phyloP scores from a whole-genome alignment of 2,888 invertebrate genomes.

The Bibio marci region DNA sequence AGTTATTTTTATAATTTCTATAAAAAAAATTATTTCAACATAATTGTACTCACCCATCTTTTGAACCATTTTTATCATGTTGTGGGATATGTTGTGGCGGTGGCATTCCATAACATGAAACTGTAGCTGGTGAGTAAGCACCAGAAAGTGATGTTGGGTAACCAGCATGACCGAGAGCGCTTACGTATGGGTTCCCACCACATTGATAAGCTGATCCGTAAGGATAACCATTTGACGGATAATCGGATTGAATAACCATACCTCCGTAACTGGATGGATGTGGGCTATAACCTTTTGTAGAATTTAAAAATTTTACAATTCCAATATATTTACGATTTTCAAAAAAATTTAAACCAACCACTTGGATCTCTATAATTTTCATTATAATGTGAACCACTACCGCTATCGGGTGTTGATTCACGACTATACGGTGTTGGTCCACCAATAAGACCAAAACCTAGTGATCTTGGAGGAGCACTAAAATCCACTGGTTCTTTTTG shows the following conservation, averaged over 20 bases:
- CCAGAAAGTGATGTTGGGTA: slow-evolving; percentile 55
- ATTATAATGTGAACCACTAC: slow-evolving; percentile 75
- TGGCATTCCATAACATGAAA: slow-evolving; percentile 74
- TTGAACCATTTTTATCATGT: slow-evolving; percentile 46
- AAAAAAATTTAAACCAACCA: slow-evolving; percentile 32
- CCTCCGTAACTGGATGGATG: slow-evolving; percentile 74
- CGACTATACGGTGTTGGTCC: slow-evolving; percentile 47
- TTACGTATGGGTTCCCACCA: slow-evolving; percentile 28
- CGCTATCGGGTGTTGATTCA: slow-evolving; percentile 78
- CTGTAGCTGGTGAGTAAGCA: slow-evolving; percentile 46
- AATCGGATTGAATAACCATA: slow-evolving; percentile 63
- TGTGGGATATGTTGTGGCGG: slow-evolving; percentile 61
- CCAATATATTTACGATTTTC: neutral
- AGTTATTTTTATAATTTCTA: too few relatives aligned
- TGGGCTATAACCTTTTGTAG: slow-evolving; percentile 57
- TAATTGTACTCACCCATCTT: slow-evolving; percentile 32
- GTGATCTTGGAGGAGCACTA: slow-evolving; percentile 45
- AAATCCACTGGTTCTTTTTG: slow-evolving; percentile 58
- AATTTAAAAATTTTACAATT: neutral
- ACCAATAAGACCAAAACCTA: slow-evolving; percentile 34
- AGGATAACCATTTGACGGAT: slow-evolving; percentile 57
- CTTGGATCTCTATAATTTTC: slow-evolving; percentile 75
- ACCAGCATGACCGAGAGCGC: slow-evolving; percentile 30
- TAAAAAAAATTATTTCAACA: too few relatives aligned
- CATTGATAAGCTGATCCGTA: slow-evolving; percentile 44